phyloP scores from a whole-genome alignment of 2,888 invertebrate genomes.

The Cinara cedri region DNA sequence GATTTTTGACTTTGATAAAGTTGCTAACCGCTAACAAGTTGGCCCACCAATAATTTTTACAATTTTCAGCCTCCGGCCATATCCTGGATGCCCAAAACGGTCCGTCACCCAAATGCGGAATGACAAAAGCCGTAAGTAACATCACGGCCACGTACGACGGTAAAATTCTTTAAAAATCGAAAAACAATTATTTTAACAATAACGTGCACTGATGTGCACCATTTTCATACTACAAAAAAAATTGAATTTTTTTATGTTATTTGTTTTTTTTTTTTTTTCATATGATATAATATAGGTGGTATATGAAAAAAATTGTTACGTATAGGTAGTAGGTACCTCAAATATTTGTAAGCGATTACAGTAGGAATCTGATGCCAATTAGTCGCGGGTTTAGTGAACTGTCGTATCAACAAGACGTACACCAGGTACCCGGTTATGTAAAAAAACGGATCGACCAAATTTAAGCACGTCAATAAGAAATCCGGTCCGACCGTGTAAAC shows the following conservation, averaged over 20 bases:
- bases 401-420: conserved; percentile 6
- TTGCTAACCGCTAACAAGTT: conserved; percentile 43
- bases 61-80: conserved; percentile 21
- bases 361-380: not conserved
- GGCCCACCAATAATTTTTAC: conserved; percentile 45
- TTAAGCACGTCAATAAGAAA: conserved; percentile 38
- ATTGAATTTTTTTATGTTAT: no score
- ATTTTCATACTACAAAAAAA: no score
- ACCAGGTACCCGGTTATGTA: conserved; percentile 33
- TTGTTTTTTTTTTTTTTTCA: no score
- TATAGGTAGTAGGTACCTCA: conserved; percentile 24
- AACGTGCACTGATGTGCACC: no score
- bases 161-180: conserved; percentile 9
- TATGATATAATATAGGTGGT: not conserved
- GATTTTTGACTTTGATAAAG: conserved; percentile 32
- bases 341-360: conserved; percentile 27
- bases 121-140: conserved; percentile 29
- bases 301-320: not conserved
- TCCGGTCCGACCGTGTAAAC: not conserved
- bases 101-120: conserved; percentile 46
- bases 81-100: conserved; percentile 44
- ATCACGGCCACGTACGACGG: conserved; percentile 37
- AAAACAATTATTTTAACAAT: not conserved
- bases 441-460: conserved; percentile 50
- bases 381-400: not conserved